Base-by-base conservation (phyloP, 2,888 invertebrate species). In the Eupithecia pulchellata region DNA sequence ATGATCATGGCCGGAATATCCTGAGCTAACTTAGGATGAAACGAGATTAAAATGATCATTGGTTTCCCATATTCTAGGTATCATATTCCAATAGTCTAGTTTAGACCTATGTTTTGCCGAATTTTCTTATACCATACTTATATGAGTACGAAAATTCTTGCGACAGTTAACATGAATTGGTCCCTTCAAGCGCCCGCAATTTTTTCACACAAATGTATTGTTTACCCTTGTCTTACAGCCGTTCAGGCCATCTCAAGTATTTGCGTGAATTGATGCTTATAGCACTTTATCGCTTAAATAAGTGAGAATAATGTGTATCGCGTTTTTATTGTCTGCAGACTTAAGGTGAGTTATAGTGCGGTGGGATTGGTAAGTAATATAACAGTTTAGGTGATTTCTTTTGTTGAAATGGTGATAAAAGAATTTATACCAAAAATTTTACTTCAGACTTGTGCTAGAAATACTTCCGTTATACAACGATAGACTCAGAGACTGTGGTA, bases 261-360 rank as follows among this genome's bases (percentile, higher is more conserved):
- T 82, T 80, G 77, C 76, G 78, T 80, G 75, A 82, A 84, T 80
- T 77, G 83, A 76, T 81, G 79, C 82, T 84, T 79, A 79, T 77
- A 78, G 75, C 78, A 66, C 77, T 77, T 77, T 80, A 75, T 76
- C 75, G 30, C 66, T 72, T 25, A 61, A 36, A 61, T 82, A 81
- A 82, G 75, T 77, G 68, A 82, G 79, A 84, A 73, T 81, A 78
- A 83, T 72, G 78, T 77, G 78, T 81, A 83, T 80, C 72, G 80
- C 73, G 66, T 76, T 81, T 82, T 81, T 81, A 80, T 80, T 75
- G 71, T 74, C 72, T 69, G 61, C 13, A 70, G 74, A 73, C 74
- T 78, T 76, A 69, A 47, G 60, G 74, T 74, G 70, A 76, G 71
- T 72, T 75, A 76, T 72, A 39, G 69, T 64, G 69, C n/a, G 65